A percentile compares a stretch with the other conserved stretches of the same genome.
Evolutionary conservation across 1,140 invertebrate genomes (phyloP).

Genomic region (Prorops nasuta): DNA sequence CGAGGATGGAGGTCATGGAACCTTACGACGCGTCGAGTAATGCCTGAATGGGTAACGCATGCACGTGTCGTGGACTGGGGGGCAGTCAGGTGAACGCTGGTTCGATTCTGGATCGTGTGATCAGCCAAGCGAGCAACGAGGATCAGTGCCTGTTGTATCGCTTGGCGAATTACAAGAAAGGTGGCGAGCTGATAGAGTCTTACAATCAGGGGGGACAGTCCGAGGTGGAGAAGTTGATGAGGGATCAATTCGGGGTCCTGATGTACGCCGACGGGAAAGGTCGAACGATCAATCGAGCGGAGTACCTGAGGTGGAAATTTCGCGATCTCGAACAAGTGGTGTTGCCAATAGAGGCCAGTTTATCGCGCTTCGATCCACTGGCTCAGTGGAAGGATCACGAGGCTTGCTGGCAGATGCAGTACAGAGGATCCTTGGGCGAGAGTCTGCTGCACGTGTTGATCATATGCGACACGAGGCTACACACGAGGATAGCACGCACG

Average conservation of each 20-base stretch:
- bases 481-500: constrained; percentile 82
- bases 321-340: constrained; percentile 78
- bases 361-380: constrained; percentile 78
- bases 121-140: constrained; percentile 79
- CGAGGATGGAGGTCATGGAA: too few relatives aligned
- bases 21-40: too few relatives aligned
- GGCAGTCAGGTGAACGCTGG: constrained; percentile 60
- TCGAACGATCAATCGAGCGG: constrained; percentile 81
- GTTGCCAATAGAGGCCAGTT: constrained; percentile 77
- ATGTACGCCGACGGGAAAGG: constrained; percentile 90
- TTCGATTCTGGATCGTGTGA: constrained; percentile 82
- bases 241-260: constrained; percentile 83
- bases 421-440: constrained; percentile 91
- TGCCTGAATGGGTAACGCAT: constrained; percentile 54
- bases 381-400: constrained; percentile 86
- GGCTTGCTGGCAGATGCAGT: constrained; percentile 96
- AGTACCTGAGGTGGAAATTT: constrained; percentile 92
- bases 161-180: constrained; percentile 87
- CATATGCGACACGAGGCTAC: constrained; percentile 88
- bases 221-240: constrained; percentile 83
- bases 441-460: constrained; percentile 92
- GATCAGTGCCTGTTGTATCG: constrained; percentile 84
- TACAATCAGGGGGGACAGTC: constrained; percentile 77
- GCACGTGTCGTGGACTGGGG: constrained; percentile 46
- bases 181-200: constrained; percentile 80